Conservation (phyloP, 2,797 vertebrate genomes). For the Syncerus caffer region DNA sequence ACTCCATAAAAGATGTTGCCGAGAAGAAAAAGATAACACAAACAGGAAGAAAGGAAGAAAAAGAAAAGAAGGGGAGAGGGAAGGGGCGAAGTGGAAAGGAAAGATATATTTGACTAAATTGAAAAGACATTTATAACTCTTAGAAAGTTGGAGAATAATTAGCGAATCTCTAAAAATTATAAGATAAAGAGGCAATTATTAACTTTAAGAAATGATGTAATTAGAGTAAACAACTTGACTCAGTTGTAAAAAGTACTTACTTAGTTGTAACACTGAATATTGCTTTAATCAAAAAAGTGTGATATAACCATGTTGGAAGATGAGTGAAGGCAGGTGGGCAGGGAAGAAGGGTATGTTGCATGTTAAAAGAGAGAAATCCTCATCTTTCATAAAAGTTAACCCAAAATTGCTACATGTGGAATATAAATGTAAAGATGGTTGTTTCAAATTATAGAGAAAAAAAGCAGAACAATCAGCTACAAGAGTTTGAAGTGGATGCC, state of each 20-base stretch:
- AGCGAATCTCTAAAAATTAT: neutral
- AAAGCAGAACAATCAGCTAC: neutral
- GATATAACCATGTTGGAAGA: neutral
- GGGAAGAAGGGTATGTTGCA: neutral
- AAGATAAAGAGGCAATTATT: neutral
- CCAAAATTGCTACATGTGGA: neutral
- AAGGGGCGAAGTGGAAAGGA: neutral
- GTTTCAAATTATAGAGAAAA: neutral
- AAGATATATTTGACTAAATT: neutral
- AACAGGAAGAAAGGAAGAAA: too few species aligned
- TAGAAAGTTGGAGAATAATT: neutral
- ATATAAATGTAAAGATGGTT: neutral
- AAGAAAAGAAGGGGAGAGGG: neutral
- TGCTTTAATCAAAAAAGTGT: neutral
- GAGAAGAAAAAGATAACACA: neutral
- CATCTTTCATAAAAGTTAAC: neutral
- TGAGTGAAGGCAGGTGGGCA: neutral
- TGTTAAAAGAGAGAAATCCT: neutral
- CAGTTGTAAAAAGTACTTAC: neutral
- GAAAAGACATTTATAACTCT: neutral
- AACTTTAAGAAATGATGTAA: neutral
- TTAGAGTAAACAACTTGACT: neutral
- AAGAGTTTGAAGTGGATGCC: neutral
- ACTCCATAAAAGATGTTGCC: neutral
- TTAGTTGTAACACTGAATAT: neutral